Percentiles rank a stretch among this genome's conserved stretches.
phyloP scores from a whole-genome alignment of 2,113 vertebrate species.

The Anthoscopus minutus region DNA sequence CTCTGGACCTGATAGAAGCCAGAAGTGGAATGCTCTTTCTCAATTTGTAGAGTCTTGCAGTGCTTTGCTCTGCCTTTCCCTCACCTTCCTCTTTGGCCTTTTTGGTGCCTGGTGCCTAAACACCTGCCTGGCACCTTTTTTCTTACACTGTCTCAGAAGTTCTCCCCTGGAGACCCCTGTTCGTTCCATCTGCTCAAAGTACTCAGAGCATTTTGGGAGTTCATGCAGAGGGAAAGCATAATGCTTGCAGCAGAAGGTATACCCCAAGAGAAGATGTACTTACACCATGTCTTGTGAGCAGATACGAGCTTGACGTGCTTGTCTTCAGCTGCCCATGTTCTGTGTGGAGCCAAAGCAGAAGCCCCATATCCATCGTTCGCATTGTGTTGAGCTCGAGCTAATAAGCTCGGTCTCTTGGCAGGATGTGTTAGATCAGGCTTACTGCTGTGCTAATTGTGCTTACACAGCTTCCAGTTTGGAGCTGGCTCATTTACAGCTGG shows the following conservation, averaged over 20 bases:
- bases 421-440: conserved; percentile 54
- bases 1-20: background rate
- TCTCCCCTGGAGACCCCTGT: background rate
- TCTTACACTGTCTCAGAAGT: background rate
- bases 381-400: background rate
- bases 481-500: conserved; percentile 62
- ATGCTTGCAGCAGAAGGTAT: background rate
- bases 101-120: background rate
- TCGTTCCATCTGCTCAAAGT: background rate
- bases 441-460: conserved; percentile 64
- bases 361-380: background rate
- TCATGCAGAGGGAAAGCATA: background rate
- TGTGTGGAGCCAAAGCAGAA: conserved; percentile 8
- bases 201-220: background rate
- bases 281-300: fast-evolving
- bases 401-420: conserved; percentile 50
- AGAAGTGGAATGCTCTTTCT: background rate
- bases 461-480: conserved; percentile 62
- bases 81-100: background rate
- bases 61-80: background rate
- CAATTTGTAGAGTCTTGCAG: background rate
- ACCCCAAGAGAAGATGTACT: background rate
- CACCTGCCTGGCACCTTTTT: background rate
- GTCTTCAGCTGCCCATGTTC: background rate
- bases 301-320: background rate